Evolutionary conservation across 37 sponge, comb jelly and placozoan genomes (phyloP), one percentile per base, ranked within the genome.

Genomic region (Agelas oroides): DNA sequence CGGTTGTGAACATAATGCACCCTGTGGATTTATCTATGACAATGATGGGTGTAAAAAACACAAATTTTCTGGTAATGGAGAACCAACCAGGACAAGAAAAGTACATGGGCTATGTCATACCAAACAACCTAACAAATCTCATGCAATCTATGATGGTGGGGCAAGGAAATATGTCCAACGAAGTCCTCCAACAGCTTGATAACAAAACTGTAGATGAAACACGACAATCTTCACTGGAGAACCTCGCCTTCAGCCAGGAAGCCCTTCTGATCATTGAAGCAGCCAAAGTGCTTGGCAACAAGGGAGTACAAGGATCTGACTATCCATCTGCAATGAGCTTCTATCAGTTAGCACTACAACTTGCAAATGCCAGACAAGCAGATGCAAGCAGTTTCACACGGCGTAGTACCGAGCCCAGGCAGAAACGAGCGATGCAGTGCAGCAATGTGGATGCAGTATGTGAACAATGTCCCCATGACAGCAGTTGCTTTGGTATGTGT

Each of bases 401-500:
- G n/a, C 46, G 46, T 3, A 46, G 8, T 8, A 46, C 46, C 46
- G 46, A 46, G 46, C 46, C 46, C 13, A n/a, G n/a, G n/a, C n/a
- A n/a, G n/a, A n/a, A n/a, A n/a, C n/a, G n/a, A n/a, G n/a, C n/a
- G n/a, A 36, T 36, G 37, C 31, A 33, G 8, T 8, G 5, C 21
- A 31, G 35, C 21, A 6, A 69, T 27, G 6, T 5, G 8, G 5
- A 27, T 32, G 31, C 35, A 2, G n/a, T 65, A 21, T 2, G 12
- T 36, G 20, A 8, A 46, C 3, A 46, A 8, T 46, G 46, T 8
- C 46, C 46, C 46, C 8, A 23, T 64, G 23, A 28, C 64, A 78
- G 21, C 34, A 6, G 21, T 34, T 78, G 79, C 52, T 61, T 78
- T 62, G 79, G 79, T 14, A 64, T 78, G 65, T 78, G 79, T 78